Conservation (phyloP, 2,888 invertebrate genomes). For the Nomada fabriciana region DNA sequence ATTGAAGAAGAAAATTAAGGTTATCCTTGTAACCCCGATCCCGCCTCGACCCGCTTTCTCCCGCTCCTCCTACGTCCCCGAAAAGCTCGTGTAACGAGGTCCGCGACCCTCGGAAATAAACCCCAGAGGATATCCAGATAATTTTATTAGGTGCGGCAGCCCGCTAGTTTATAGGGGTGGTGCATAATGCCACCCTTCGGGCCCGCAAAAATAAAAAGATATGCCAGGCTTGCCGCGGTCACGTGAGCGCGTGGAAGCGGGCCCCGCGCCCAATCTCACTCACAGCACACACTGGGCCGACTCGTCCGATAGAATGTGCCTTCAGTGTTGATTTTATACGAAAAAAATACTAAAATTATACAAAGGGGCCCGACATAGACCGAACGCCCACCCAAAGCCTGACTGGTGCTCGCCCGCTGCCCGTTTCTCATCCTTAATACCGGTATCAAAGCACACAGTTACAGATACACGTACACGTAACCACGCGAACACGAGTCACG, state of each 20-base stretch:
- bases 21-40: constrained; percentile 56
- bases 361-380: constrained; percentile 95
- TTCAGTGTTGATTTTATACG: constrained; percentile 96
- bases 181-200: constrained; percentile 81
- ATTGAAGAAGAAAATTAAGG: constrained; percentile 50
- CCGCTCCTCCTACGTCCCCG: constrained; percentile 4
- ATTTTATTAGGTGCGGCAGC: constrained; percentile 66
- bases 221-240: constrained; percentile 78
- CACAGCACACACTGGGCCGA: constrained; percentile 93
- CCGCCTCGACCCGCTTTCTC: constrained; percentile 41
- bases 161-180: constrained; percentile 70
- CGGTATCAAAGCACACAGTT: constrained; percentile 46
- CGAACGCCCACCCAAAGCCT: constrained; percentile 89
- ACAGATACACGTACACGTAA: constrained; percentile 20
- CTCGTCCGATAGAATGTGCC: constrained; percentile 98
- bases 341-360: constrained; percentile 91
- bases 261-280: constrained; percentile 86
- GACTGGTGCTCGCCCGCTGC: constrained; percentile 84
- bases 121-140: constrained; percentile 65
- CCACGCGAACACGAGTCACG: neutral
- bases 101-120: constrained; percentile 38
- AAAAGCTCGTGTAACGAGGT: constrained; percentile 49
- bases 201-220: constrained; percentile 60
- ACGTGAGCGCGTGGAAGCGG: constrained; percentile 75
- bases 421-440: constrained; percentile 72